Evolutionary conservation across 2,888 invertebrate species (phyloP).

Genomic region (Adineta ricciae): DNA sequence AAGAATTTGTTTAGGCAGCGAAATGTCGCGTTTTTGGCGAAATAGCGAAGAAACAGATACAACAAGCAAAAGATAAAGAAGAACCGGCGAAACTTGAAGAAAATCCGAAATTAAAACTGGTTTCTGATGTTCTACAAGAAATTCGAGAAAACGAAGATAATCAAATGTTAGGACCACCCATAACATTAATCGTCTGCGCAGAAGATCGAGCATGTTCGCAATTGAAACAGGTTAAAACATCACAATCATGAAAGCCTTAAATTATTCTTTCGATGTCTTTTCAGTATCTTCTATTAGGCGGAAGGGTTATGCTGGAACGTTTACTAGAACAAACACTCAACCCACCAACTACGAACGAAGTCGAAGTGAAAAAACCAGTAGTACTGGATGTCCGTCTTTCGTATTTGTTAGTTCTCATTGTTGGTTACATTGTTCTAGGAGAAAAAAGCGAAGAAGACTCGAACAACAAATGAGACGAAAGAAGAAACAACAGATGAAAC

Average conservation of each 20-base stretch:
- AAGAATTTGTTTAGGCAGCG: neutral
- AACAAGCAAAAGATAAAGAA: neutral
- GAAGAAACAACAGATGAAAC: neutral
- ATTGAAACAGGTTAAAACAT: constrained; percentile 56
- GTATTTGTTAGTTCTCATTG: too few relatives aligned
- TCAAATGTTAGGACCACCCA: constrained; percentile 44
- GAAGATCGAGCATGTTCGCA: constrained; percentile 73
- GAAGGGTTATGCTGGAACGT: neutral
- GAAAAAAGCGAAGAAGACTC: neutral
- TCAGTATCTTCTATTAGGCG: neutral
- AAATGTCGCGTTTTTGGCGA: constrained; percentile 6
- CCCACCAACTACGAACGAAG: neutral
- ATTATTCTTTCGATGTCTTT: neutral
- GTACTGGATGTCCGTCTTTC: neutral
- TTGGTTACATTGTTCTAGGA: neutral
- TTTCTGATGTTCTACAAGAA: constrained; percentile 72
- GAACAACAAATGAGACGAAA: neutral
- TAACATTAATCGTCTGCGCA: constrained; percentile 69
- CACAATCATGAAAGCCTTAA: too few relatives aligned
- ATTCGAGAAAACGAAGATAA: constrained; percentile 62
- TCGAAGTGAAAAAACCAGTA: neutral
- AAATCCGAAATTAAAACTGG: constrained; percentile 76
- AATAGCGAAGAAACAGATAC: neutral
- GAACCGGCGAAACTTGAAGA: constrained; percentile 58
- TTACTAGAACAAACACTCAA: constrained; percentile 20